Conservation (phyloP, 2,113 vertebrate species). For the Petromus typicus region DNA sequence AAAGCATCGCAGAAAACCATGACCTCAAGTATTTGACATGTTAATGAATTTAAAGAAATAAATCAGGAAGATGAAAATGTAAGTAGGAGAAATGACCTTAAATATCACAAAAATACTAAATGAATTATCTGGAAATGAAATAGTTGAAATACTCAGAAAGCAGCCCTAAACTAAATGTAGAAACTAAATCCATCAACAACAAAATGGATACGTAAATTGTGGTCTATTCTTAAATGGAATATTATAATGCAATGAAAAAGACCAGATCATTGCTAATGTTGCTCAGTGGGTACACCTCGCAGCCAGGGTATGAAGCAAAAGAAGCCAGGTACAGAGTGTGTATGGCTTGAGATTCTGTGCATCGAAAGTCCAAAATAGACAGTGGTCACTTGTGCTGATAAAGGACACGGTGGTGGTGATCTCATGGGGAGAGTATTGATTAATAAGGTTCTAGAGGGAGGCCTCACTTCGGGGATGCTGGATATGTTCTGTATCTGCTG, state of each 20-base stretch:
- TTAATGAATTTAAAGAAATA: conserved; percentile 36
- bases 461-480: background rate
- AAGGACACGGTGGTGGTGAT: background rate
- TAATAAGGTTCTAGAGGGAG: background rate
- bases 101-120: background rate
- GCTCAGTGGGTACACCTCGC: background rate
- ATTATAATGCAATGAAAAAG: background rate
- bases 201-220: background rate
- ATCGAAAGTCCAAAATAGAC: background rate
- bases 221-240: background rate
- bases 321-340: background rate
- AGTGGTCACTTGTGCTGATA: background rate
- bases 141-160: background rate
- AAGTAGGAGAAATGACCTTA: background rate
- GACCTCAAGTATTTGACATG: background rate
- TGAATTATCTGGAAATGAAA: background rate
- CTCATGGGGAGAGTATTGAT: background rate
- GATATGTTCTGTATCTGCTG: background rate
- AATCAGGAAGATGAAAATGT: background rate
- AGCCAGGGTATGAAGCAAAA: background rate
- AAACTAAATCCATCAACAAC: background rate
- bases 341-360: background rate
- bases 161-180: background rate
- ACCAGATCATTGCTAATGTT: background rate
- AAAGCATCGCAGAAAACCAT: background rate